Percentiles rank a stretch among this genome's conserved stretches.
Evolutionary conservation across 2,113 vertebrate species (phyloP).

Genomic region (Ceratotherium simum): DNA sequence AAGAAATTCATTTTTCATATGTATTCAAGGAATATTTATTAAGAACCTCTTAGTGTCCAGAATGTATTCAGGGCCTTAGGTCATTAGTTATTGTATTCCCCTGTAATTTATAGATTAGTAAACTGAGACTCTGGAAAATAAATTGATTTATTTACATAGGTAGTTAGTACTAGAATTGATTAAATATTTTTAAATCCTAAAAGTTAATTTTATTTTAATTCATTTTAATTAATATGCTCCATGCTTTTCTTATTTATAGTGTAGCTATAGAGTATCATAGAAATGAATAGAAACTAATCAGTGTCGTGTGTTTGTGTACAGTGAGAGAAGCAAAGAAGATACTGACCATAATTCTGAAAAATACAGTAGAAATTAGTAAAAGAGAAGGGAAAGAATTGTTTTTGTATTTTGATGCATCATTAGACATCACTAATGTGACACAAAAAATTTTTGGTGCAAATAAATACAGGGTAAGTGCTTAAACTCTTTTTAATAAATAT

Average conservation of each 20-base stretch:
- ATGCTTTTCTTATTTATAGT: constrained; percentile 50
- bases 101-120: background rate
- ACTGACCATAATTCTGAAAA: constrained; percentile 89
- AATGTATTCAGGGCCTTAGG: background rate
- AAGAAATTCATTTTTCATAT: background rate
- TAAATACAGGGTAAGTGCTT: constrained; percentile 91
- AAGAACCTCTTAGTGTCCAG: background rate
- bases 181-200: background rate
- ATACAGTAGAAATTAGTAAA: constrained; percentile 84
- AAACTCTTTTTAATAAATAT: constrained; percentile 16
- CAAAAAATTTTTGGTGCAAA: constrained; percentile 88
- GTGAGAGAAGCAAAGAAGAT: constrained; percentile 89
- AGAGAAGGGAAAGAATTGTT: constrained; percentile 89
- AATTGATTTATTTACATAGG: constrained; percentile 9
- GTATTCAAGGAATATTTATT: constrained; percentile 15
- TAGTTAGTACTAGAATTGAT: background rate
- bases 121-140: constrained; percentile 26
- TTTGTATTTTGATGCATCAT: constrained; percentile 92
- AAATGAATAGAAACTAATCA: constrained; percentile 57
- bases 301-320: constrained; percentile 80
- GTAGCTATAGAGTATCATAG: background rate
- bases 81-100: background rate
- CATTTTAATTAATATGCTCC: background rate
- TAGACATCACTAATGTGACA: constrained; percentile 90
- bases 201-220: constrained; percentile 53